Evolutionary conservation across 2,113 vertebrate species (phyloP).

Genomic region (Saimiri boliviensis): DNA sequence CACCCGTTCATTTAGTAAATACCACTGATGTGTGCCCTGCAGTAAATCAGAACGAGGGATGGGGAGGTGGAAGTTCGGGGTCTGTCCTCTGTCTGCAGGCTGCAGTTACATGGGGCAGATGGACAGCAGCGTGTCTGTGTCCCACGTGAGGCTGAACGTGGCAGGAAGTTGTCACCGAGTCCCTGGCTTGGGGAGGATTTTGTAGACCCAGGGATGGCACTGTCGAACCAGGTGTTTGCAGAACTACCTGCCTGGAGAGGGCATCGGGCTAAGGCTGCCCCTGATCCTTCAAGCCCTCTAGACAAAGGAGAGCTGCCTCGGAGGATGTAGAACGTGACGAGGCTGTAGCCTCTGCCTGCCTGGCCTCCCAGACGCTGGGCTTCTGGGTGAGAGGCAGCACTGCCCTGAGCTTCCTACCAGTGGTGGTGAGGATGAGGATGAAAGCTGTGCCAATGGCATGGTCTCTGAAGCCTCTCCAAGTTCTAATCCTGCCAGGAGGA

Average conservation of each 20-base stretch:
- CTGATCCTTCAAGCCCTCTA: accelerated
- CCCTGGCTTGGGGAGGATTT: background rate
- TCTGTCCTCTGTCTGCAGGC: background rate
- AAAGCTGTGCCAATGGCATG: background rate
- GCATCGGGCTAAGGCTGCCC: background rate
- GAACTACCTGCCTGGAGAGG: background rate
- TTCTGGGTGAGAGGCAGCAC: background rate
- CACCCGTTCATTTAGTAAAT: background rate
- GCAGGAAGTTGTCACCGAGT: background rate
- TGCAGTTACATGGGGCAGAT: accelerated
- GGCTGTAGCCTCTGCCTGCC: accelerated
- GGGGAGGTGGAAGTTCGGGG: background rate
- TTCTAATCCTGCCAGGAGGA: background rate
- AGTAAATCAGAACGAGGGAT: no score
- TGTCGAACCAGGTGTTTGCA: background rate
- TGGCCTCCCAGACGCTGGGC: background rate
- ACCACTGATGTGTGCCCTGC: accelerated
- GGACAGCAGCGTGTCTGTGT: no score
- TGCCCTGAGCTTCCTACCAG: background rate
- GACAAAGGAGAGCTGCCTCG: background rate
- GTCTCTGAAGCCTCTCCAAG: background rate
- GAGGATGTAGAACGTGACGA: accelerated
- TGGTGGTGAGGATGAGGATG: background rate
- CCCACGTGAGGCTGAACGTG: no score
- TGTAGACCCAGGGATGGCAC: background rate